These are phyloP conservation scores for Hydrozoanthus tunicans DNA, from an alignment of 64 coral and sea anemone genomes.

Conservation along the genomic window DNA sequence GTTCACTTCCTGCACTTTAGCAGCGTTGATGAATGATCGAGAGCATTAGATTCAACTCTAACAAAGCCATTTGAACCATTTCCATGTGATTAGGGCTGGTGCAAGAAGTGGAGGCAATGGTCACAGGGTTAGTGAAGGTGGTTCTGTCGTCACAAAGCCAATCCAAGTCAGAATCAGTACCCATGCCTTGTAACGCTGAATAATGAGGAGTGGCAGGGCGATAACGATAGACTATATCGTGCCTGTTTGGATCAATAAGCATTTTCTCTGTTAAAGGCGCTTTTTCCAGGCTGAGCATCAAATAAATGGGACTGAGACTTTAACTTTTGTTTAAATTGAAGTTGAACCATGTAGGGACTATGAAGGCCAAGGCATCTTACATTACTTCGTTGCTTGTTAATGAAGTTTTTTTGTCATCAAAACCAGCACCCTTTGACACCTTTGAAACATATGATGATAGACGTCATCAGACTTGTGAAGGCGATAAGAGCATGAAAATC, in stretches of 20 bases:
- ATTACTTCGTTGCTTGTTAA: background rate
- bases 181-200: background rate
- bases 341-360: background rate
- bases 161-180: background rate
- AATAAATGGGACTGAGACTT: background rate
- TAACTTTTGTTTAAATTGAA: background rate
- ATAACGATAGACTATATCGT: background rate
- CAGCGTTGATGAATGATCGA: background rate
- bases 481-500: background rate
- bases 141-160: background rate
- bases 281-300: background rate
- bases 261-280: background rate
- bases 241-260: background rate
- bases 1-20: background rate
- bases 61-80: background rate
- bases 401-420: background rate
- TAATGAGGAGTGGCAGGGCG: background rate
- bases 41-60: background rate
- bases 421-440: slow-evolving; percentile 1
- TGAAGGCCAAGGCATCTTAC: background rate
- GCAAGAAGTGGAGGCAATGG: background rate
- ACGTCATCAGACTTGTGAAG: background rate
- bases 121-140: background rate
- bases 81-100: background rate
- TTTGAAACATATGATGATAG: background rate